Conservation (phyloP, 1,140 invertebrate species). For the Leucophenga varia region DNA sequence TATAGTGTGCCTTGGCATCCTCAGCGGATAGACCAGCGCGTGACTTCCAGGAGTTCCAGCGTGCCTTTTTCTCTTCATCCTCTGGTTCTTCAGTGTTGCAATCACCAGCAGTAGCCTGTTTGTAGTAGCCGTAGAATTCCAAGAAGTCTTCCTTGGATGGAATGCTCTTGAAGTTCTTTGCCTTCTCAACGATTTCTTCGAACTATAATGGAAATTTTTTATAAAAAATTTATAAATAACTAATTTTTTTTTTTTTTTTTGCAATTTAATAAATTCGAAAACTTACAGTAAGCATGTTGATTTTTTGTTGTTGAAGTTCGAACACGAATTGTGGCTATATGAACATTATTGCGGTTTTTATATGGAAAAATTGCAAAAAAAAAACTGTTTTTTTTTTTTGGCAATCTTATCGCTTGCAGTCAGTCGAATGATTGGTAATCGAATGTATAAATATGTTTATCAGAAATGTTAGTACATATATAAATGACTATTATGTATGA, state of each 20-base stretch:
- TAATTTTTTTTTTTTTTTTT: too few relatives aligned
- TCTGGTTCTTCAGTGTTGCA: constrained; percentile 80
- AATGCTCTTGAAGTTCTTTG: constrained; percentile 75
- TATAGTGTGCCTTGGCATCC: constrained; percentile 81
- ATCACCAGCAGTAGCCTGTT: constrained; percentile 88
- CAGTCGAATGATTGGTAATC: too few relatives aligned
- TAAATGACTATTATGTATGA: too few relatives aligned
- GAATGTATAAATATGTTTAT: too few relatives aligned
- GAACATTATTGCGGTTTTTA: constrained; percentile 24
- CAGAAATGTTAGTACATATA: too few relatives aligned
- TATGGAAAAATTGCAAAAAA: constrained; percentile 19
- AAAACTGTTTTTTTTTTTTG: constrained; percentile 19
- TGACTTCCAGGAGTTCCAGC: constrained; percentile 90
- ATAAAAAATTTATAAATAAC: not conserved
- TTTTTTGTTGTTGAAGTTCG: constrained; percentile 21
- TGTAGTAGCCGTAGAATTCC: constrained; percentile 85
- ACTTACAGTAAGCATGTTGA: constrained; percentile 47
- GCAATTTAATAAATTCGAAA: not conserved
- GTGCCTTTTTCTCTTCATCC: constrained; percentile 93
- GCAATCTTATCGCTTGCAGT: constrained; percentile 34
- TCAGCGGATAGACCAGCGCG: constrained; percentile 79
- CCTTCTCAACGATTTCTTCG: constrained; percentile 62
- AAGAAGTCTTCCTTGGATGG: constrained; percentile 82
- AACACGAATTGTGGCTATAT: constrained; percentile 33
- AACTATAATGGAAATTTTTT: too few relatives aligned